Conservation (phyloP, 1,140 invertebrate genomes). For the Phymorhynchus buccinoides region DNA sequence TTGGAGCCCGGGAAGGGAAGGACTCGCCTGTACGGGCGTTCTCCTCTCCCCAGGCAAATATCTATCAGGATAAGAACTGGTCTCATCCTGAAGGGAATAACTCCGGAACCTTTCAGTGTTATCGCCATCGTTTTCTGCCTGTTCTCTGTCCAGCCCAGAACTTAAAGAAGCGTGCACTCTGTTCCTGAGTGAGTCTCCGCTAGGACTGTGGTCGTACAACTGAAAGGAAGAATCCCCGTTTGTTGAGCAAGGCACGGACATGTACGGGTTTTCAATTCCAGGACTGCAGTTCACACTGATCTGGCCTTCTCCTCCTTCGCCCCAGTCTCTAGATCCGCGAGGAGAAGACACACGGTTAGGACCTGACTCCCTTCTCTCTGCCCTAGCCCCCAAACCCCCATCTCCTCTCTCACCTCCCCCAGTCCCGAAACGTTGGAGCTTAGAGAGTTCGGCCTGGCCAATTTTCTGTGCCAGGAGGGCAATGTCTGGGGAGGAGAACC, state of each 20-base stretch:
- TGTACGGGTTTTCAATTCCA: neutral
- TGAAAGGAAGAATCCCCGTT: neutral
- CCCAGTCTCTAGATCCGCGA: neutral
- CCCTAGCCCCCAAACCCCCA: too few relatives aligned
- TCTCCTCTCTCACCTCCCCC: neutral
- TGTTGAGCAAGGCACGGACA: neutral
- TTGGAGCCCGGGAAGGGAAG: neutral
- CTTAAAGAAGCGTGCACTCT: neutral
- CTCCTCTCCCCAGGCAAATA: neutral
- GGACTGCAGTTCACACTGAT: neutral
- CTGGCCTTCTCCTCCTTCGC: too few relatives aligned
- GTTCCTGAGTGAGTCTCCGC: neutral
- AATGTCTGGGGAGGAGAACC: conserved; percentile 16
- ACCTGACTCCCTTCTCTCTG: too few relatives aligned
- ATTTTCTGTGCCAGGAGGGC: neutral
- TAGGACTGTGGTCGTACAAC: neutral
- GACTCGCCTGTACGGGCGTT: neutral
- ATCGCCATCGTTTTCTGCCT: neutral
- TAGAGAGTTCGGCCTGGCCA: neutral
- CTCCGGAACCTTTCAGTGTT: neutral
- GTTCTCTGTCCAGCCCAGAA: neutral
- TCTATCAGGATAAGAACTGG: neutral
- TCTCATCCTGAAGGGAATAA: neutral
- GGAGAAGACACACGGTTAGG: too few relatives aligned
- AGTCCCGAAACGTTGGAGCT: neutral